Evolutionary conservation across 2,113 vertebrate genomes (phyloP), one percentile per base, ranked within the genome.

Genomic region (Galbula dea): DNA sequence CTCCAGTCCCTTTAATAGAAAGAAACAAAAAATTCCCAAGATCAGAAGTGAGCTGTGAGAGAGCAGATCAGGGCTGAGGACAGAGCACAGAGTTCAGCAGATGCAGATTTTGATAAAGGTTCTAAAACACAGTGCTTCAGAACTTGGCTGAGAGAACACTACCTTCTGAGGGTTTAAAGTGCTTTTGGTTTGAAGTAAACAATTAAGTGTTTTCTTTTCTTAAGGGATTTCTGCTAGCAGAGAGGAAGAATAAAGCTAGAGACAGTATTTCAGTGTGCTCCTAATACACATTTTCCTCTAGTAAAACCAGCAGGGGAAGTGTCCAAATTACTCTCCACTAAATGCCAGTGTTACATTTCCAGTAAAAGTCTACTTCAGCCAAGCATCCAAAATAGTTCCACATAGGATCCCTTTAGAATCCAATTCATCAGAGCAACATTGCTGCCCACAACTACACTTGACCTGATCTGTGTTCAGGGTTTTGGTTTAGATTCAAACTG

Each of bases 221-320:
- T 57, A 91, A 81, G 73, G 54, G 86, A 94, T 93, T 93, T 96
- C 91, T 96, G 73, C 83, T 83, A 77, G 82, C 75, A 86, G 79
- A 94, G 90, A 62, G 13, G 37, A 87, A 95, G 93, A 92, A 85
- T 90, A 96, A 88, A 91, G 93, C 96, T 91, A 78, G 89, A 95
- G 96, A 96, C 95, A 96, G 96, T 93, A 97, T 96, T 95, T 96
- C 97, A 97, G 89, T 96, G 97, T 96, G 97, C 96, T 98, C 94
- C 88, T 86, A 93, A 96, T 90, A 95, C 18, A 13, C 94, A 74
- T 86, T 97, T 91, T 79, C 96, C 95, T 96, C 98, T 96, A 96
- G 97, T 97, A 97, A 98, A 97, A 97, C 90, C 96, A 97, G 97
- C 96, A 78, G 97, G 98, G 95, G 98, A 96, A 87, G 96, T 96